phyloP scores from a whole-genome alignment of 2,113 vertebrate species.

The Microcebus ravelobensis region DNA sequence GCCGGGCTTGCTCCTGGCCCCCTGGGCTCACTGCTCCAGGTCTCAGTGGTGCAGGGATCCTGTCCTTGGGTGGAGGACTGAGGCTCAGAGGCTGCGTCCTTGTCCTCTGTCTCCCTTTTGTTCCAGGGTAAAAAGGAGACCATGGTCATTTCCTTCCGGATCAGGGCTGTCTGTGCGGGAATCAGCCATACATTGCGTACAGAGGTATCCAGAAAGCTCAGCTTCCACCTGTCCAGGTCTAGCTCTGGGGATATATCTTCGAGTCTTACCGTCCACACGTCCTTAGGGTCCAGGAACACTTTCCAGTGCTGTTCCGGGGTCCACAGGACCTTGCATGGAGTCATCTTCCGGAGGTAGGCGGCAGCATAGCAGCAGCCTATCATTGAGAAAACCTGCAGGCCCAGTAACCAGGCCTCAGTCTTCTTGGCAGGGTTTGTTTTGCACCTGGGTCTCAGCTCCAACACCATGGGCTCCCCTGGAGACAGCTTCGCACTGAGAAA shows the following conservation, averaged over 20 bases:
- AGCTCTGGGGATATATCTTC: neutral
- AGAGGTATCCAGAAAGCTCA: neutral
- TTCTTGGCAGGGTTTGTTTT: neutral
- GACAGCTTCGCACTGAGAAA: neutral
- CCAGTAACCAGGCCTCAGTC: neutral
- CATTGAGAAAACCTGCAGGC: neutral
- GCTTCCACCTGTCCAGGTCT: neutral
- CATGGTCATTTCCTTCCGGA: no score
- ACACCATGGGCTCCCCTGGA: neutral
- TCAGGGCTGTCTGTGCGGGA: neutral
- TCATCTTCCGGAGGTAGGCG: neutral
- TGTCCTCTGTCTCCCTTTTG: no score
- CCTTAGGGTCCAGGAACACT: neutral
- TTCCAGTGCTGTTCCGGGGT: neutral
- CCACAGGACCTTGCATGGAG: neutral
- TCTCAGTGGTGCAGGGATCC: neutral
- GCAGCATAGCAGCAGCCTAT: neutral
- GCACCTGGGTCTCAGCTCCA: neutral
- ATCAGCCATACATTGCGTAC: neutral
- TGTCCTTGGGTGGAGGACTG: no score
- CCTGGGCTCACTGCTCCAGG: neutral
- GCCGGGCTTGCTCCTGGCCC: neutral
- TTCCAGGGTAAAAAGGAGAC: no score
- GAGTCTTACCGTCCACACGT: neutral
- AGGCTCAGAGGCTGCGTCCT: no score